A percentile compares a stretch with the other conserved stretches of the same genome.
Conservation (phyloP, 2,888 invertebrate species). For the Minunthozetes semirufus region DNA sequence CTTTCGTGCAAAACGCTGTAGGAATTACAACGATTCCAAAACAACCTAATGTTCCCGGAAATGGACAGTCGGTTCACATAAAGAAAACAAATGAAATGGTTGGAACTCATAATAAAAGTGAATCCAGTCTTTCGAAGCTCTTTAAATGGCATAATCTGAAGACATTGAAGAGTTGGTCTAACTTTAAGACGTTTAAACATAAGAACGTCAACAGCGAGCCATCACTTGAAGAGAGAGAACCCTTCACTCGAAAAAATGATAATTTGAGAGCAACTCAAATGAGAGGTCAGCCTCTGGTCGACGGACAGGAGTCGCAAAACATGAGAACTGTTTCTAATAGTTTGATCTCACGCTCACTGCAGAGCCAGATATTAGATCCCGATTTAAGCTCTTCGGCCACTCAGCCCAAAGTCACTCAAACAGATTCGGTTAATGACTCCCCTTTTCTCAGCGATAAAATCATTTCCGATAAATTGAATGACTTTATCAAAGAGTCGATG, state of each 20-base stretch:
- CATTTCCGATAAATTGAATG: not conserved
- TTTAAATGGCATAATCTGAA: not conserved
- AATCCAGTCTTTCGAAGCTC: slow-evolving; percentile 15
- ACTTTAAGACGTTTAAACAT: not conserved
- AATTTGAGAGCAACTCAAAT: no score
- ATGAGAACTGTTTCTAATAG: slow-evolving; percentile 9
- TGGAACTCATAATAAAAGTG: not conserved
- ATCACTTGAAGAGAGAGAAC: not conserved
- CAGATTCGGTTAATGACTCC: not conserved
- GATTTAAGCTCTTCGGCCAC: not conserved
- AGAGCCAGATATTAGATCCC: not conserved
- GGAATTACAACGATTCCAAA: slow-evolving; percentile 48
- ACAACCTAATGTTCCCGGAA: slow-evolving; percentile 48
- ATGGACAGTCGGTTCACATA: slow-evolving; percentile 42
- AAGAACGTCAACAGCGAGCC: not conserved
- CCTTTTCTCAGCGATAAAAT: not conserved
- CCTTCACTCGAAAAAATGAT: not conserved
- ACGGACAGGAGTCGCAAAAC: not conserved
- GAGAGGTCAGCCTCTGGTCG: not conserved
- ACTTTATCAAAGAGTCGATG: not conserved
- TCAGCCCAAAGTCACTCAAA: slow-evolving; percentile 21
- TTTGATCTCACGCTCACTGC: slow-evolving; percentile 13
- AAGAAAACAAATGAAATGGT: slow-evolving; percentile 4
- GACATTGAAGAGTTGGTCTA: not conserved
- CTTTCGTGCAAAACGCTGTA: slow-evolving; percentile 68